Evolutionary conservation across 2,888 invertebrate genomes (phyloP).

Genomic region (Ashinkailepas kermadecensis): DNA sequence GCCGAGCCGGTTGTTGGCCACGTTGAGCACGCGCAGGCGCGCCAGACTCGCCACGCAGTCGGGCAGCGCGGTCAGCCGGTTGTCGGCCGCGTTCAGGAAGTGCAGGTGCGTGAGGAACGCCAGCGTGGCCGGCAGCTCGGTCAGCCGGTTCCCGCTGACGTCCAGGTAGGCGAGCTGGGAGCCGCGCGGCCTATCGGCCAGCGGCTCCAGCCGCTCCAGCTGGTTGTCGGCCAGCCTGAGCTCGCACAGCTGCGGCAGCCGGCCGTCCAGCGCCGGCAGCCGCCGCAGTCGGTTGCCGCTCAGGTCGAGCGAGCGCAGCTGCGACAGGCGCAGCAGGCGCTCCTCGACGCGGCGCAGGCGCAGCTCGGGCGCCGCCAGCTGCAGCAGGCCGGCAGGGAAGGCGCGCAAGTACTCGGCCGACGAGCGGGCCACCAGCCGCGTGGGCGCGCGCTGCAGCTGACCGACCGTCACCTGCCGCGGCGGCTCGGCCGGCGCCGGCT

Average conservation of each 20-base stretch:
- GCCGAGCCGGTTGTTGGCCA: background rate
- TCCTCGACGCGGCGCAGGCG: slow-evolving; percentile 11
- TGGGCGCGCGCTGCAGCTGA: background rate
- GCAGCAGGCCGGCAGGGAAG: slow-evolving; percentile 6
- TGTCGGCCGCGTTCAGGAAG: slow-evolving; percentile 53
- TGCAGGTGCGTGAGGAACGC: slow-evolving; percentile 52
- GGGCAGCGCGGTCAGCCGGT: slow-evolving; percentile 48
- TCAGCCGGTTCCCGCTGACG: slow-evolving; percentile 63
- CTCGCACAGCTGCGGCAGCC: slow-evolving; percentile 22
- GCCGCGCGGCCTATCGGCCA: background rate
- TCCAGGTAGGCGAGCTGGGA: slow-evolving; percentile 50
- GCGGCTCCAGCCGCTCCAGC: slow-evolving; percentile 12
- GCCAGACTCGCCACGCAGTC: slow-evolving; percentile 40
- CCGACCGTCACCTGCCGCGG: background rate
- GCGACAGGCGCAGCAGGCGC: slow-evolving; percentile 6
- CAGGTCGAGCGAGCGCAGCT: slow-evolving; percentile 15
- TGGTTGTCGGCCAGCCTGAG: slow-evolving; percentile 14
- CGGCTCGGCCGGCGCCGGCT: background rate
- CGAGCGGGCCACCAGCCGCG: background rate
- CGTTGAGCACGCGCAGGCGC: slow-evolving; percentile 16
- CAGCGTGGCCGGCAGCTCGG: slow-evolving; percentile 53
- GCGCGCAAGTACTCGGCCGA: slow-evolving; percentile 5
- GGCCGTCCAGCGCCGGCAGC: slow-evolving; percentile 8
- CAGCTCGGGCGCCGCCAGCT: background rate
- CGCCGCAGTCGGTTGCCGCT: slow-evolving; percentile 12